A percentile compares a stretch with the other conserved stretches of the same genome.
Conservation (phyloP, 2,113 vertebrate species). For the Protobothrops flavoviridis region DNA sequence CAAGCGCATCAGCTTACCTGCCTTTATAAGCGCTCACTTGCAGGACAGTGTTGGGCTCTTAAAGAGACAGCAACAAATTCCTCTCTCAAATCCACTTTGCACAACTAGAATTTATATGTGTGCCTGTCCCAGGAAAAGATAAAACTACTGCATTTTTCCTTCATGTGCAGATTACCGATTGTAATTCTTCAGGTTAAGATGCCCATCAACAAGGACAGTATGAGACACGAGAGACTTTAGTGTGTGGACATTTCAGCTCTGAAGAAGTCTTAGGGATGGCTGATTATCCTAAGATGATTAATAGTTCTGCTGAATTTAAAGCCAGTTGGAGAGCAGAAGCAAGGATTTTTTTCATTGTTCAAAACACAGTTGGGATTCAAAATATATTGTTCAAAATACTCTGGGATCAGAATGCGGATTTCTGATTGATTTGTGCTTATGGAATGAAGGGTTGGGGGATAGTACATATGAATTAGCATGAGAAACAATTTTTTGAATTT, state of each 20-base stretch:
- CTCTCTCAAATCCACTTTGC: neutral
- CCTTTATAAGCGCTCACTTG: constrained; percentile 58
- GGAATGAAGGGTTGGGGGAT: neutral
- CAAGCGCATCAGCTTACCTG: constrained; percentile 52
- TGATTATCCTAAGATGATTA: neutral
- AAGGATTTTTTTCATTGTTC: neutral
- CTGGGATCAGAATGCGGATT: neutral
- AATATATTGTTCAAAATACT: neutral
- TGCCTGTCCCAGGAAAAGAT: neutral
- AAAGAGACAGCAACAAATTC: constrained; percentile 66
- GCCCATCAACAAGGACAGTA: neutral
- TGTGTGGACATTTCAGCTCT: neutral
- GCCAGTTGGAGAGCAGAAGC: neutral
- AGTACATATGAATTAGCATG: neutral
- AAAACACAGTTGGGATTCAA: neutral
- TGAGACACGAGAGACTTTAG: neutral
- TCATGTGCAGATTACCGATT: neutral
- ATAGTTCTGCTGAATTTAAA: neutral
- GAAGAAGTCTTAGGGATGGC: neutral
- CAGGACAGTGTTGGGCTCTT: constrained; percentile 67
- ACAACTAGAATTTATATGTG: neutral
- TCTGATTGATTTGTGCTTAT: neutral
- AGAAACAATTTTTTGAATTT: neutral
- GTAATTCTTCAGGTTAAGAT: neutral
- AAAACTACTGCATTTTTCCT: neutral